Evolutionary conservation across 2,113 vertebrate genomes (phyloP).

Genomic region (Plestiodon gilberti): DNA sequence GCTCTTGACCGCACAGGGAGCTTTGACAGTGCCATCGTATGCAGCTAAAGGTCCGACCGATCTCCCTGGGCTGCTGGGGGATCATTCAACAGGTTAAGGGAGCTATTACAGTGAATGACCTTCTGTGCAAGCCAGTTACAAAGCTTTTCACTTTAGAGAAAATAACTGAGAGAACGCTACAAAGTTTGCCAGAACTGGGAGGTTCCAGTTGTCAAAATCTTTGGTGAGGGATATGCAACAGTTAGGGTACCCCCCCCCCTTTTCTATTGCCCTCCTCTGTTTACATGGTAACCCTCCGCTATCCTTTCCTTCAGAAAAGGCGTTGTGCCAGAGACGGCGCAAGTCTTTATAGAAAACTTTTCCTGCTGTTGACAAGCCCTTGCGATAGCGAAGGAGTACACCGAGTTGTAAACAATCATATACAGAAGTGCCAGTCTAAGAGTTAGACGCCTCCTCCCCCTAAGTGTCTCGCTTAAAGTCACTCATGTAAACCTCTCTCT

Average conservation of each 20-base stretch:
- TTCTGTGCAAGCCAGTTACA: conserved; percentile 1
- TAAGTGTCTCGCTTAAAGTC: conserved; percentile 51
- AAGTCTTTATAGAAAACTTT: conserved; percentile 1
- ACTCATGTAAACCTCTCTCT: conserved; percentile 45
- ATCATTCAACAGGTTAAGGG: not conserved
- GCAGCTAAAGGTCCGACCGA: not conserved
- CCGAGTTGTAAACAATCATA: conserved; percentile 22
- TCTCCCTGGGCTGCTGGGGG: not conserved
- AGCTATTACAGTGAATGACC: not conserved
- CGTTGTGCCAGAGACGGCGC: not conserved
- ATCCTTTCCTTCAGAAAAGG: not conserved
- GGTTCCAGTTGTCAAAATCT: conserved; percentile 58
- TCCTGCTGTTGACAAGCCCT: not conserved
- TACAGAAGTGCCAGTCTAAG: not conserved
- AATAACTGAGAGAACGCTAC: not conserved
- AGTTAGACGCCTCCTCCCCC: conserved; percentile 29
- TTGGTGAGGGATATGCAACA: conserved; percentile 63
- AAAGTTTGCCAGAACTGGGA: not conserved
- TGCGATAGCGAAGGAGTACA: not conserved
- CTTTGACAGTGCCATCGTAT: not conserved
- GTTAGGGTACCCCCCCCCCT: conserved; percentile 48
- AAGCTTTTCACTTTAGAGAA: conserved; percentile 6
- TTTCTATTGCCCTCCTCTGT: conserved; percentile 32
- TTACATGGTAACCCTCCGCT: not conserved
- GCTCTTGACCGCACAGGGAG: not conserved